Base-by-base conservation (phyloP, 2,113 vertebrate genomes). In the Lontra canadensis region DNA sequence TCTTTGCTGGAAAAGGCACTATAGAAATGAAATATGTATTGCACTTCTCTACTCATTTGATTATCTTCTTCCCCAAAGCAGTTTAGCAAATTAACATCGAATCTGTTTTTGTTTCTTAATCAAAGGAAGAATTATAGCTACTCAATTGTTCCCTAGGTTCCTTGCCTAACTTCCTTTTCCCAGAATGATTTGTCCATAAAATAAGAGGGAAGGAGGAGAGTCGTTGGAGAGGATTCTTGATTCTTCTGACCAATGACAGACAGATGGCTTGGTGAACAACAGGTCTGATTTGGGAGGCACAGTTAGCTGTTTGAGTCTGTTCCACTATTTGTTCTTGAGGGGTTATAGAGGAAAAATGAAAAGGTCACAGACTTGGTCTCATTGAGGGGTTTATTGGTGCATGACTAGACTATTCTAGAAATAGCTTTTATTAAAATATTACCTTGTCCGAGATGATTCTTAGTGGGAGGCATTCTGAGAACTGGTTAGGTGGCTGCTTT, bases 31-130 rank as follows among this genome's bases (percentile, higher is more conserved):
- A 17, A 57, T 88, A 85, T 95, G 92, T 67, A 13, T 92, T 95
- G 39, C 93, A 63, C 84, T 97, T 96, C 84, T 86, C 86, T 86
- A 34, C 90, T 95, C 97, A 91, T 96, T 89, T 34, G 94, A 65
- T 88, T 39, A 82, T 94, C 88, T 96, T 74, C 87, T 59, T 84
- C 59, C 83, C 73, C 67, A 93, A 97, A 97, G 83, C 76, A 93
- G 55, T 71, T 93, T 96, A 86, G 73, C 55, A 82, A 92, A 95
- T 91, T 95, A 86, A 36, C 44, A 31, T 47, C 25, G 26, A 97
- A 61, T 94, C 88, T 94, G 91, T 55, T 96, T 97, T 97, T 96
- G 90, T 90, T 97, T 98, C 95, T 82, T 97, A 82, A 97, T 91
- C 21, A 47, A 79, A 73, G 92, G 97, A 94, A 96, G 89, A 84